These are phyloP conservation scores for Plagodis pulveraria DNA, from an alignment of 2,888 invertebrate genomes.

Conservation along the genomic window DNA sequence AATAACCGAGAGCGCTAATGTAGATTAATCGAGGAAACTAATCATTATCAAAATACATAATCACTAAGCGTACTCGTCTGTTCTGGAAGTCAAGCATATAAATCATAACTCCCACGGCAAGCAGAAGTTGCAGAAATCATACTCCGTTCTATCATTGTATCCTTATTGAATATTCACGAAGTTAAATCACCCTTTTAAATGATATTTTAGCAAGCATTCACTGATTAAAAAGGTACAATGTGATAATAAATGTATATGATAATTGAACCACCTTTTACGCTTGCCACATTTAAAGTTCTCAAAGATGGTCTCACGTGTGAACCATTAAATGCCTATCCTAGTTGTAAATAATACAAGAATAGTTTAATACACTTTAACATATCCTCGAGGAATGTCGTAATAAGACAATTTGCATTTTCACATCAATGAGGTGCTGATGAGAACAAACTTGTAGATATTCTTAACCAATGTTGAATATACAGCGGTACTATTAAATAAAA, in stretches of 20 bases:
- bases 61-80: conserved; percentile 16
- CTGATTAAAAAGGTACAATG: conserved; percentile 40
- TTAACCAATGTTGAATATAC: conserved; percentile 7
- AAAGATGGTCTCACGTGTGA: conserved; percentile 29
- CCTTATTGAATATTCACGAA: background rate
- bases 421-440: conserved; percentile 35
- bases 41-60: conserved; percentile 36
- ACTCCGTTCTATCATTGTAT: no score
- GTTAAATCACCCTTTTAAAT: conserved; percentile 32
- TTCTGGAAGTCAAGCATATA: conserved; percentile 46
- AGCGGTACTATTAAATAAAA: conserved; percentile 10
- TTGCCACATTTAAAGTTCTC: conserved; percentile 39
- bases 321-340: conserved; percentile 41
- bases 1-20: conserved; percentile 21
- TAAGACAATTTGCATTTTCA: conserved; percentile 49
- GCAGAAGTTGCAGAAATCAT: conserved; percentile 22
- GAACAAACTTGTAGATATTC: conserved; percentile 5
- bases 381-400: conserved; percentile 30
- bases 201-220: conserved; percentile 30
- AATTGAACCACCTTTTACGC: conserved; percentile 41
- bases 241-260: conserved; percentile 39
- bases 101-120: conserved; percentile 52
- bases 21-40: conserved; percentile 30
- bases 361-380: conserved; percentile 38
- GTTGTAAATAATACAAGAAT: conserved; percentile 39